A percentile compares a stretch with the other conserved stretches of the same genome.
Conservation (phyloP, 2,888 invertebrate species). For the Tortrix viridana region DNA sequence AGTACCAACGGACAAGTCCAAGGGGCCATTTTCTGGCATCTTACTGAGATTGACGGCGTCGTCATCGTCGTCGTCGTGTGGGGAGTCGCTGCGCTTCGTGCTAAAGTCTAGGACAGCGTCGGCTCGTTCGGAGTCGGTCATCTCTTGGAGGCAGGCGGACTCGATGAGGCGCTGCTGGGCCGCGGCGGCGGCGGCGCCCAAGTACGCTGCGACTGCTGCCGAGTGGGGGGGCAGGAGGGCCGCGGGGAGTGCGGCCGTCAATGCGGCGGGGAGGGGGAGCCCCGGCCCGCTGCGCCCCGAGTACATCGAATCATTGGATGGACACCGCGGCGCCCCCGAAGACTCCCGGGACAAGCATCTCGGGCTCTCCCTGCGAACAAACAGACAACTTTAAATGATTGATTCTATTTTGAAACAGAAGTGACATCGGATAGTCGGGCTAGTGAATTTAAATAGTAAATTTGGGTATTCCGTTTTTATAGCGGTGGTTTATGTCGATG, state of each 20-base stretch:
- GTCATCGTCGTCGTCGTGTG: conserved; percentile 81
- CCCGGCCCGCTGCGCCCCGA: conserved; percentile 86
- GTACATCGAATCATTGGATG: conserved; percentile 90
- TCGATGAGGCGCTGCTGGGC: conserved; percentile 91
- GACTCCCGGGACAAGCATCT: conserved; percentile 93
- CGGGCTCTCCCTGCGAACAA: conserved; percentile 91
- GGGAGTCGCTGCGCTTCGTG: conserved; percentile 86
- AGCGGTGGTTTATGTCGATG: not conserved
- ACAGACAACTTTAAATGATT: conserved; percentile 51
- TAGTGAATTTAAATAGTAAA: conserved; percentile 54
- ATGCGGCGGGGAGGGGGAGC: conserved; percentile 82
- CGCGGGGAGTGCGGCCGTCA: conserved; percentile 87
- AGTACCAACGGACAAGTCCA: conserved; percentile 91
- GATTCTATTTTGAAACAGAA: conserved; percentile 42
- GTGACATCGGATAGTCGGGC: conserved; percentile 51
- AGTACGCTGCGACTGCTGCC: conserved; percentile 92
- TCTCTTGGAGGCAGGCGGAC: conserved; percentile 88
- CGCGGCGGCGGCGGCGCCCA: conserved; percentile 89
- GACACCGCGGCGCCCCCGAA: conserved; percentile 89
- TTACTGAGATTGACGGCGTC: conserved; percentile 90
- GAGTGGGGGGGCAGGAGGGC: conserved; percentile 90
- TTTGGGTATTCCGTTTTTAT: conserved; percentile 45
- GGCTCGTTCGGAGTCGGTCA: conserved; percentile 84
- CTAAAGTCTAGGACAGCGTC: conserved; percentile 92
- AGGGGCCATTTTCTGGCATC: conserved; percentile 87